Base-by-base conservation (phyloP, 2,888 invertebrate species). In the Masnerella sp. region DNA sequence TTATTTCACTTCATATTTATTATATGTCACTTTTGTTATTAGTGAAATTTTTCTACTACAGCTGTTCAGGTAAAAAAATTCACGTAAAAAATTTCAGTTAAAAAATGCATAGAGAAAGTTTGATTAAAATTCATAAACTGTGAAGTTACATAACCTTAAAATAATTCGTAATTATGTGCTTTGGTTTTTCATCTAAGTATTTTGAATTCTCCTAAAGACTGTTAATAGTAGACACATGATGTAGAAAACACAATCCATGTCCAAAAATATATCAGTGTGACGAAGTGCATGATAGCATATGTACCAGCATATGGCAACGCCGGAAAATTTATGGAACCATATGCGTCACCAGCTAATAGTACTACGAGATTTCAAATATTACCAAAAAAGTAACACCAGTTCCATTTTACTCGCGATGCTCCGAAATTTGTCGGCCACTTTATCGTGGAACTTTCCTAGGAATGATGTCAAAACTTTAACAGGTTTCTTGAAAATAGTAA, bases 201-300 rank as follows among this genome's bases (percentile, higher is more conserved):
- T 49, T 58, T 43, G 34, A 34, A 51, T 49, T n/a, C 5, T 14
- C 42, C 18, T 68, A 54, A 54, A 69, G 30, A 36, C 25, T 52
- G 34, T 42, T 61, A 69, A 69, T 69, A 69, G 47, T 25, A 54
- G 38, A 32, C 34, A 36, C 40, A 59, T 18, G 38, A n/a, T 38
- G 36, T 38, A 40, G 5, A 38, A 54, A 42, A 42, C 52, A 36
- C 40, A 38, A 61, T 40, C 45, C 47, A n/a, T 15, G 15, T 38
- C 52, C 38, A 38, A 54, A 69, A 69, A 68, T 61, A 61, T 61
- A 61, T 69, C 32, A 40, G 56, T 61, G 45, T 62, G 70, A 70
- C 62, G 20, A 40, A 58, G 51, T 62, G 51, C 56, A 64, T 32
- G 70, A 62, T 38, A 42, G 43, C 70, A 70, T 62, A 56, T 70